Evolutionary conservation across 2,113 vertebrate species (phyloP).

Genomic region (Dipodomys spectabilis): DNA sequence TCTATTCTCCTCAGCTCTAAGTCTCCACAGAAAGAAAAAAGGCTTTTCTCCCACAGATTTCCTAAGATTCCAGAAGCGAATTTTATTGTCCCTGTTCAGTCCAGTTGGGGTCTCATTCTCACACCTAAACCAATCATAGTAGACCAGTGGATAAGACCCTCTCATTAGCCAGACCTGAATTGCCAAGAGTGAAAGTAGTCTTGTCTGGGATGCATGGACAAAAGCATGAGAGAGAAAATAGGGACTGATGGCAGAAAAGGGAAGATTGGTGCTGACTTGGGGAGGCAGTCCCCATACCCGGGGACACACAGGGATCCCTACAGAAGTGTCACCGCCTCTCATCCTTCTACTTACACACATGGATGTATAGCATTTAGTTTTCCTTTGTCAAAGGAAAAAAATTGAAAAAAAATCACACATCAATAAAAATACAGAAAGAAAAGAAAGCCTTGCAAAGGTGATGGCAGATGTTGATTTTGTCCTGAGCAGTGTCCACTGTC

Average conservation of each 20-base stretch:
- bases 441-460: background rate
- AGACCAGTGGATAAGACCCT: background rate
- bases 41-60: background rate
- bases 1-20: background rate
- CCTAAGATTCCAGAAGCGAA: conserved; percentile 1
- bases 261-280: background rate
- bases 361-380: background rate
- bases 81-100: background rate
- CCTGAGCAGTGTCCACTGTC: background rate
- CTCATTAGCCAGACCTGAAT: background rate
- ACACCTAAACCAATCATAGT: background rate
- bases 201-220: background rate
- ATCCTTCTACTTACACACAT: background rate
- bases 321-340: background rate
- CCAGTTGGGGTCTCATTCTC: background rate
- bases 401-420: conserved; percentile 2
- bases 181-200: background rate
- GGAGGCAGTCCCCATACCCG: background rate
- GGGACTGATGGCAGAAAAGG: too few relatives aligned
- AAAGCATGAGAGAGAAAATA: background rate
- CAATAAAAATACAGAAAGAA: conserved; percentile 16
- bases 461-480: background rate
- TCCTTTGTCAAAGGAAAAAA: background rate
- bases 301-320: background rate
- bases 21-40: background rate